phyloP scores from a whole-genome alignment of 2,888 invertebrate genomes.

The Nomada fabriciana region DNA sequence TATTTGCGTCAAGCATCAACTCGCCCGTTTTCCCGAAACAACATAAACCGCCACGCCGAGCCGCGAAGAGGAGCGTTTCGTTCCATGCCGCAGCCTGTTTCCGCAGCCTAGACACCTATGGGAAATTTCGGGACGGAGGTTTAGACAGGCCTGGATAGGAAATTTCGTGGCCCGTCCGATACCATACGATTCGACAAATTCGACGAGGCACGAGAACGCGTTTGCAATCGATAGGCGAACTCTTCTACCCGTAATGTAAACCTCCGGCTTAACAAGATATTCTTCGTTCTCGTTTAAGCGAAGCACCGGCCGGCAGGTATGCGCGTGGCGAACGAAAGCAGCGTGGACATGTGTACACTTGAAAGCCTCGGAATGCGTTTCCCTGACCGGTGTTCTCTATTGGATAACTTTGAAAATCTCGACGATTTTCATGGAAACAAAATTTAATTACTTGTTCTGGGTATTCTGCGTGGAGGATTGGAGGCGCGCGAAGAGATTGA shows the following conservation, averaged over 20 bases:
- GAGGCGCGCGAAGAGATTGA: background rate
- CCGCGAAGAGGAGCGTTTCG: conserved; percentile 50
- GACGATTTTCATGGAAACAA: background rate
- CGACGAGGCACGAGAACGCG: background rate
- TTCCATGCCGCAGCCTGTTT: conserved; percentile 20
- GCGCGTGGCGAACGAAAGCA: conserved; percentile 25
- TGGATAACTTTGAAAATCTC: background rate
- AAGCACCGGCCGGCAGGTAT: too few relatives aligned
- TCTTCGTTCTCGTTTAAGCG: conserved; percentile 19
- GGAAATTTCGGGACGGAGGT: conserved; percentile 8
- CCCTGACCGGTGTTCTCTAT: background rate
- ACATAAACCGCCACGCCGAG: conserved; percentile 48
- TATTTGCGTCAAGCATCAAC: conserved; percentile 69
- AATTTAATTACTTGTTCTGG: background rate
- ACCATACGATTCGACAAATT: conserved; percentile 2
- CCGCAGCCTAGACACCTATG: background rate
- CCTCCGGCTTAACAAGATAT: conserved; percentile 21
- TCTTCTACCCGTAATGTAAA: background rate
- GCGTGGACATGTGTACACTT: conserved; percentile 11
- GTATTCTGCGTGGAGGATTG: background rate
- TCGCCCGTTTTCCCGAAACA: conserved; percentile 45
- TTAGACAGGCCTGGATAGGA: background rate
- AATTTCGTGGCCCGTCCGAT: conserved; percentile 23
- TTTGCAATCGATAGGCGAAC: background rate
- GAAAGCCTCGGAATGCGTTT: background rate